These are phyloP conservation scores for Chromis chromis DNA, from an alignment of 2,797 vertebrate genomes.

Conservation along the genomic window DNA sequence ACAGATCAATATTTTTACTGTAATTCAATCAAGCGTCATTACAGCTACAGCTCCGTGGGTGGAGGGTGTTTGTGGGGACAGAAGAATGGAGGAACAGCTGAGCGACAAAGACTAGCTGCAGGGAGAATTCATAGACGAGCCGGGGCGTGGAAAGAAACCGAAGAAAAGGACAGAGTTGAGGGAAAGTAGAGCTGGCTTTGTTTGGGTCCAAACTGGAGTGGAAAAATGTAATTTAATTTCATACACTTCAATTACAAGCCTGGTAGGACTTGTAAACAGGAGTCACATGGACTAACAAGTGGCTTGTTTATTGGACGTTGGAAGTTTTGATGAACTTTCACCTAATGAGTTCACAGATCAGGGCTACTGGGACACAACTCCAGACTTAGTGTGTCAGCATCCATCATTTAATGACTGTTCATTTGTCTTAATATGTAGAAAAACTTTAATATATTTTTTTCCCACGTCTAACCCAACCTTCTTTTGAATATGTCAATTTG, in stretches of 20 bases:
- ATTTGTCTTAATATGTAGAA: too few species aligned
- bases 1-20: slow-evolving; percentile 73
- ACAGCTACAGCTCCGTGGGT: slow-evolving; percentile 25
- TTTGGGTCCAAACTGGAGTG: slow-evolving; percentile 25
- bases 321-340: slow-evolving; percentile 34
- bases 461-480: too few species aligned
- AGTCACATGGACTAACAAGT: slow-evolving; percentile 24
- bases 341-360: slow-evolving; percentile 8
- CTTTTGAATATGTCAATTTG: too few species aligned
- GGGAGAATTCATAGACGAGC: slow-evolving; percentile 30
- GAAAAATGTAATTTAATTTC: slow-evolving; percentile 38
- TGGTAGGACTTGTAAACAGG: slow-evolving; percentile 35
- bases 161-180: slow-evolving; percentile 25
- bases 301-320: slow-evolving; percentile 28
- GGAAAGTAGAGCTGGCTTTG: slow-evolving; percentile 8
- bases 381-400: neutral
- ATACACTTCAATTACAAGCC: slow-evolving; percentile 36
- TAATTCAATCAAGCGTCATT: slow-evolving; percentile 64
- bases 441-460: too few species aligned
- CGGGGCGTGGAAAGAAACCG: slow-evolving; percentile 1
- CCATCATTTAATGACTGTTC: neutral
- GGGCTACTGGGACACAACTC: neutral
- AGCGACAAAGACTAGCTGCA: slow-evolving; percentile 37
- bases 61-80: slow-evolving; percentile 25
- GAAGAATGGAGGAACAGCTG: slow-evolving; percentile 16